phyloP scores from a whole-genome alignment of 2,888 invertebrate genomes.

The Ophioninae sp. region DNA sequence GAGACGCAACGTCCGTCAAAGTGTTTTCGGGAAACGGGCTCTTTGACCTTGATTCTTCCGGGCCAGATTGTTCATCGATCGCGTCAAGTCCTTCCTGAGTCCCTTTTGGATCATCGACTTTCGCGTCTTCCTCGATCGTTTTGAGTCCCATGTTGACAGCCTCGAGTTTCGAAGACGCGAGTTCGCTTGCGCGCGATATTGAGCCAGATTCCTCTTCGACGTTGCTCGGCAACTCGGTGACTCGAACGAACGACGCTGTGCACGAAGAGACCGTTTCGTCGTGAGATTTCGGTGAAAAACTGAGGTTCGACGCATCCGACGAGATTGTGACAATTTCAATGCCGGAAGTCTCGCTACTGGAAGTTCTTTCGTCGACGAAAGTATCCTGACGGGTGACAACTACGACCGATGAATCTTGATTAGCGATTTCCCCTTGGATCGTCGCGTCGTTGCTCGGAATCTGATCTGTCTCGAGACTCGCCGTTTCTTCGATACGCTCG shows the following conservation, averaged over 20 bases:
- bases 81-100: background rate
- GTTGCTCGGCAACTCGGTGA: background rate
- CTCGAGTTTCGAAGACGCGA: background rate
- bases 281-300: background rate
- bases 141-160: background rate
- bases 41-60: slow-evolving; percentile 28
- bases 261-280: background rate
- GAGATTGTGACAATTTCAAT: slow-evolving; percentile 31
- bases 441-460: background rate
- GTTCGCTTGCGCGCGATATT: background rate
- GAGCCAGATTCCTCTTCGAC: background rate
- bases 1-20: slow-evolving; percentile 44
- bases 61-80: background rate
- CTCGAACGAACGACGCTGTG: background rate
- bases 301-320: slow-evolving; percentile 35
- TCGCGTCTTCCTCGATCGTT: background rate
- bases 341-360: slow-evolving; percentile 45
- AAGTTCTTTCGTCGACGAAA: background rate
- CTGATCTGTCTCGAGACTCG: background rate
- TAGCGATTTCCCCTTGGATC: background rate
- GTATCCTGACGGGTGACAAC: background rate
- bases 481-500: background rate
- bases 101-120: background rate
- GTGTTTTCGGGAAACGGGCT: slow-evolving; percentile 46
- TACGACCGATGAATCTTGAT: background rate